Evolutionary conservation across 2,797 vertebrate genomes (phyloP).

Genomic region (Cirrhinus mrigala): DNA sequence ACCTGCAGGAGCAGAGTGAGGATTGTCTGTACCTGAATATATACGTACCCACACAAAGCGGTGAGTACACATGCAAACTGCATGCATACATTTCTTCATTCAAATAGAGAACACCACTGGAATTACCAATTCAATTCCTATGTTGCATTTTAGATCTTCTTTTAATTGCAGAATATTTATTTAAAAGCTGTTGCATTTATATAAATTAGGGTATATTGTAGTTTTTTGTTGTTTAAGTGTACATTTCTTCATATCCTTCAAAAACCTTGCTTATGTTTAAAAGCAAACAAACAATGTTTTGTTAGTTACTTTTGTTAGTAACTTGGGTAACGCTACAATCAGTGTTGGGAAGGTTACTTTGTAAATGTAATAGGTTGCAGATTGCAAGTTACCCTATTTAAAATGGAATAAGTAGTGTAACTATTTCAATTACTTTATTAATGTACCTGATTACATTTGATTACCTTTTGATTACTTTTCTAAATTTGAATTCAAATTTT

Average conservation of each 20-base stretch:
- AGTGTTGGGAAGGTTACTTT: too few relatives aligned
- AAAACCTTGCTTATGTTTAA: neutral
- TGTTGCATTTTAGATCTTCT: neutral
- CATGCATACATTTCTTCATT: neutral
- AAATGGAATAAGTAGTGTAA: too few relatives aligned
- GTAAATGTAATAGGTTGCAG: too few relatives aligned
- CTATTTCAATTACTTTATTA: too few relatives aligned
- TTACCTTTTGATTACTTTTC: too few relatives aligned
- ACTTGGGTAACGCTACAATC: neutral
- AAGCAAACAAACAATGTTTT: neutral
- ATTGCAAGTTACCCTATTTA: too few relatives aligned
- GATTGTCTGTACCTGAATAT: slow-evolving; percentile 94
- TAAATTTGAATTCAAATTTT: too few relatives aligned
- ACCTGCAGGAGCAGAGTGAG: slow-evolving; percentile 92
- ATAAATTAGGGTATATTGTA: too few relatives aligned
- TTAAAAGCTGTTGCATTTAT: neutral
- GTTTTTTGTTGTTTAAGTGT: neutral
- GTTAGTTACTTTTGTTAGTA: neutral
- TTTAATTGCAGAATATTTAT: neutral
- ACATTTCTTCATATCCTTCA: neutral
- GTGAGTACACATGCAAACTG: slow-evolving; percentile 75
- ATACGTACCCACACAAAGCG: slow-evolving; percentile 89
- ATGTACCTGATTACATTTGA: too few relatives aligned
- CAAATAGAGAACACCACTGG: neutral
- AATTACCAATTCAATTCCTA: neutral